A percentile compares a stretch with the other conserved stretches of the same genome.
These are phyloP conservation scores for Psilopsiagon aymara DNA, from an alignment of 2,113 vertebrate genomes.

Conservation along the genomic window DNA sequence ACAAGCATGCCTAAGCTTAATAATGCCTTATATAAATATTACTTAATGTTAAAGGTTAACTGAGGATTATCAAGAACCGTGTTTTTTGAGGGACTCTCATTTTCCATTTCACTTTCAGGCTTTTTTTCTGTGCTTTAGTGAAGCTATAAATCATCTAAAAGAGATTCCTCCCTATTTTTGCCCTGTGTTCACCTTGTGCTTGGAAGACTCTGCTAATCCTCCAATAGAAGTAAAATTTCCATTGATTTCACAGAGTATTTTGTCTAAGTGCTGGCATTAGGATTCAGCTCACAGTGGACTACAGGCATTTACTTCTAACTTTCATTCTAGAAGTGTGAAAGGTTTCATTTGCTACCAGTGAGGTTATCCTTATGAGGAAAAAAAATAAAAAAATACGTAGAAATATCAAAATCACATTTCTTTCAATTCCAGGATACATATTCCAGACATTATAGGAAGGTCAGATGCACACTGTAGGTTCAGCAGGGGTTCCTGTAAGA, in stretches of 20 bases:
- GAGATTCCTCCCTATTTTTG: not conserved
- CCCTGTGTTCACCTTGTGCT: not conserved
- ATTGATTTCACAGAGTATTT: not conserved
- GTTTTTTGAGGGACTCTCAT: not conserved
- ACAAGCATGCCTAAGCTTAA: not conserved
- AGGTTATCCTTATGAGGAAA: not conserved
- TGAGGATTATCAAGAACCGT: not conserved
- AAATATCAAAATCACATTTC: not conserved
- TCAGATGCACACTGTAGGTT: not conserved
- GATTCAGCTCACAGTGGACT: not conserved
- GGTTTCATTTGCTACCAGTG: not conserved
- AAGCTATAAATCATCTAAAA: not conserved
- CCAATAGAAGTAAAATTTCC: not conserved
- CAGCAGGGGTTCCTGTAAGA: not conserved
- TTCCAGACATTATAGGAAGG: slow-evolving; percentile 8
- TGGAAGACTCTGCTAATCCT: not conserved
- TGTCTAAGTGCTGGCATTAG: not conserved
- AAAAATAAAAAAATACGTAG: not conserved
- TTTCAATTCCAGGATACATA: not conserved
- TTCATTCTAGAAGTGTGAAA: not conserved
- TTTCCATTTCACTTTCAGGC: not conserved
- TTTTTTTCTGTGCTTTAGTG: not conserved
- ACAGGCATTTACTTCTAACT: not conserved
- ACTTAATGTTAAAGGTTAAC: not conserved
- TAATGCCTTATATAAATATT: not conserved